Evolutionary conservation across 2,113 vertebrate genomes (phyloP).

Genomic region (Chionis minor): DNA sequence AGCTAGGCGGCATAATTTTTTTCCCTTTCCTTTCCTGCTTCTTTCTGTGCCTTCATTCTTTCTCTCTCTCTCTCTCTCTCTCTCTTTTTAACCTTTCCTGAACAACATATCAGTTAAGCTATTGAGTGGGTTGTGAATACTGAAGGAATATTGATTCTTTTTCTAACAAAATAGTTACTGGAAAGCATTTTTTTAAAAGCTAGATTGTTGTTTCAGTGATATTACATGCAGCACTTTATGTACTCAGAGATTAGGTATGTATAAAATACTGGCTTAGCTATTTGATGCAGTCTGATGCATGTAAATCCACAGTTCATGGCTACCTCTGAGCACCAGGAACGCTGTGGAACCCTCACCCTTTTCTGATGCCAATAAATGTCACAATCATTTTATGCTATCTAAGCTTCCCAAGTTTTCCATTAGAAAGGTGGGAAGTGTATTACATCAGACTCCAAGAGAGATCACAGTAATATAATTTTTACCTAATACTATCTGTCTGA

Average conservation of each 20-base stretch:
- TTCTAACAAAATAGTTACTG: conserved; percentile 31
- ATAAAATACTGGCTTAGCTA: background rate
- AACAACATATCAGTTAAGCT: conserved; percentile 49
- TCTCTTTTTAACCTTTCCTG: conserved; percentile 38
- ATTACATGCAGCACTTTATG: background rate
- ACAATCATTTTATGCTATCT: background rate
- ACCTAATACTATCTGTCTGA: background rate
- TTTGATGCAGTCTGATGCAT: background rate
- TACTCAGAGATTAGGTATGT: background rate
- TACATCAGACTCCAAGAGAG: background rate
- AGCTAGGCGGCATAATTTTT: conserved; percentile 71
- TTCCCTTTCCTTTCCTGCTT: background rate
- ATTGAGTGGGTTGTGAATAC: conserved; percentile 14
- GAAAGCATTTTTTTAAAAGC: conserved; percentile 13
- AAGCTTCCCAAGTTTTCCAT: background rate
- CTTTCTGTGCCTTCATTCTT: conserved; percentile 57
- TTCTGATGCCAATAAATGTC: background rate
- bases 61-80: background rate
- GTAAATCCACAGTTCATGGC: background rate
- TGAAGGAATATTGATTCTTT: conserved; percentile 60
- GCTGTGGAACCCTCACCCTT: background rate
- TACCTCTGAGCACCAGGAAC: background rate
- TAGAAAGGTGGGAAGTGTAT: background rate
- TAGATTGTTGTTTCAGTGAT: conserved; percentile 18
- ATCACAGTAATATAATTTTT: background rate